Evolutionary conservation across 2,888 invertebrate species (phyloP).

Genomic region (Iphiclides podalirius): DNA sequence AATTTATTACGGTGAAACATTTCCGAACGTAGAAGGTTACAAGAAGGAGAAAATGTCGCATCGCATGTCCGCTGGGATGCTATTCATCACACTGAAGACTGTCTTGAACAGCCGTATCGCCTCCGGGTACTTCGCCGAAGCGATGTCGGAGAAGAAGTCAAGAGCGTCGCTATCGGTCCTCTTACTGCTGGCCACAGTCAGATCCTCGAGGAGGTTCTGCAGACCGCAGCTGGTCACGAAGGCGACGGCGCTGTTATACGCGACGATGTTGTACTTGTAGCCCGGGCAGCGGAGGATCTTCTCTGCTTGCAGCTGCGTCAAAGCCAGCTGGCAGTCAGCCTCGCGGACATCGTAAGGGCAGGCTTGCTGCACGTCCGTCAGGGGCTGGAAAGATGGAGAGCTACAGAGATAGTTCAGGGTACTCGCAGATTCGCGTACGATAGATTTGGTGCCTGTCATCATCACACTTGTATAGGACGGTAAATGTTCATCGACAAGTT

Average conservation of each 20-base stretch:
- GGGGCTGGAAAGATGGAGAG: slow-evolving; percentile 8
- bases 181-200: background rate
- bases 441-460: too few relatives aligned
- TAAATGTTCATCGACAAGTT: too few relatives aligned
- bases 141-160: slow-evolving; percentile 1
- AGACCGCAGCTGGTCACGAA: slow-evolving; percentile 11
- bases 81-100: background rate
- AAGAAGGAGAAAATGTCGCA: background rate
- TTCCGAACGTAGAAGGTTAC: background rate
- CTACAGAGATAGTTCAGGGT: too few relatives aligned
- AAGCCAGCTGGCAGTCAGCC: background rate
- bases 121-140: background rate
- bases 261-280: background rate
- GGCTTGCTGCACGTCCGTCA: slow-evolving; percentile 9
- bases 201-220: slow-evolving; percentile 3
- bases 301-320: background rate
- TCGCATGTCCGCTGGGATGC: background rate
- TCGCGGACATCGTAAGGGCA: slow-evolving; percentile 8
- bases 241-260: background rate
- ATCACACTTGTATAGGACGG: too few relatives aligned
- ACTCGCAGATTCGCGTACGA: too few relatives aligned
- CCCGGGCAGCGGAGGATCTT: background rate
- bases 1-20: background rate
- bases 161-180: slow-evolving; percentile 2
- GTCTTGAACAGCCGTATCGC: slow-evolving; percentile 4